Base-by-base conservation (phyloP, 2,797 vertebrate species). In the Mormyrops boulengeri region DNA sequence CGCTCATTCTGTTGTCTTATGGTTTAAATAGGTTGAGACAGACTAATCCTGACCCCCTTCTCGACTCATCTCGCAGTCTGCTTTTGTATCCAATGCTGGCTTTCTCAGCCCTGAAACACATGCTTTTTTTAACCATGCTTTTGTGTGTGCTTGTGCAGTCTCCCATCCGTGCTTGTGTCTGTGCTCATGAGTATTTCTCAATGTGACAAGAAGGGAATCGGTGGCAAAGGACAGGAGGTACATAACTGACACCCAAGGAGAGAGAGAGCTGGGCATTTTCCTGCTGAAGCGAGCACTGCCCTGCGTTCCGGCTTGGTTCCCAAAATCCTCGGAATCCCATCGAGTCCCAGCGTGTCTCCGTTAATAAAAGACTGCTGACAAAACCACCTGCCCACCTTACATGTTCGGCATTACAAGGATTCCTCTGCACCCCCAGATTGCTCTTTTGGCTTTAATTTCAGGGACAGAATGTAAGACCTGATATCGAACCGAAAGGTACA, bases 281-380 rank as follows among this genome's bases (percentile, higher is more conserved):
- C 50, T 55, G 26, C 22, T 53, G 53, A 38, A 14, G 26, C 30
- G 4, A 55, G 53, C 14, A 5, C 50, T 52, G 30, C 50, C 30
- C 85, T 87, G 85, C 8, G 52, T 17, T 87, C 22, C 47, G 50
- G 47, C 53, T 87, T 22, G 34, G 85, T 57, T 57, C 85, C 85
- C 50, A n/a, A 87, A 87, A 57, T 87, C 53, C 50, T 41, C 12
- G 11, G 85, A 57, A 38, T 87, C 85, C 85, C 53, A 19, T 30
- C 7, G 52, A 60, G 85, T 19, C 53, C 50, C 53, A 57, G 85
- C 0, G 17, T 57, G 53, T 41, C 34, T 17, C 14, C 2, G 85
- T 57, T 87, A 87, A 87, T 87, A 53, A 87, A 87, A 55, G 85
- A 57, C 85, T 87, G 50, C 85, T 55, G 53, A 87, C 85, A 57